Base-by-base conservation (phyloP, 2,888 invertebrate genomes). In the Coronaproctus castanopsis region DNA sequence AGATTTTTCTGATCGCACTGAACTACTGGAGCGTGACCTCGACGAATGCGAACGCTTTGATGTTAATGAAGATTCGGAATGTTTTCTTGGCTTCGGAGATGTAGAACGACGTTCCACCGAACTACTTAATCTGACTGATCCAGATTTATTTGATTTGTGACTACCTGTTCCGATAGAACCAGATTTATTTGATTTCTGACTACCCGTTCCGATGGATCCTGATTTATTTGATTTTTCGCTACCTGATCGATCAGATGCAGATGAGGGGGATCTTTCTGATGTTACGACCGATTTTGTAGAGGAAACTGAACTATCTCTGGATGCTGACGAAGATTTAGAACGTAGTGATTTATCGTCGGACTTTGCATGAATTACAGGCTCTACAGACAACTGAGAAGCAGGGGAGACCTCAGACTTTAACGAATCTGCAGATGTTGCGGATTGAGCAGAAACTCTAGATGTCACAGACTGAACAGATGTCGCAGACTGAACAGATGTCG, bases 111-210 rank as follows among this genome's bases (percentile, higher is more conserved):
- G 8, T 36, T 5, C 36, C 14, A 36, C 14, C 36, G 36, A 36
- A 36, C 36, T 36, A 36, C 5, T n/a, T n/a, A n/a, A n/a, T n/a
- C n/a, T n/a, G n/a, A n/a, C n/a, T n/a, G n/a, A n/a, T n/a, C n/a
- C n/a, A n/a, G n/a, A n/a, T n/a, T n/a, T n/a, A n/a, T n/a, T n/a
- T 61, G 1, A 74, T 69, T 66, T 73, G 66, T 60, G 69, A n/a
- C n/a, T n/a, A n/a, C n/a, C n/a, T n/a, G n/a, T n/a, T n/a, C n/a
- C n/a, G n/a, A n/a, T n/a, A n/a, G n/a, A n/a, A n/a, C n/a, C n/a
- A n/a, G n/a, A n/a, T n/a, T n/a, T n/a, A n/a, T n/a, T n/a, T 61
- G 1, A 74, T 69, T 66, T 73, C 66, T 60, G 69, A 63, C 69
- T 71, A n/a, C 64, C 67, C 1, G 71, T 70, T 59, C 66, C 67